Evolutionary conservation across 2,113 vertebrate genomes (phyloP), one percentile per base, ranked within the genome.

Genomic region (Phrynocephalus versicolor): DNA sequence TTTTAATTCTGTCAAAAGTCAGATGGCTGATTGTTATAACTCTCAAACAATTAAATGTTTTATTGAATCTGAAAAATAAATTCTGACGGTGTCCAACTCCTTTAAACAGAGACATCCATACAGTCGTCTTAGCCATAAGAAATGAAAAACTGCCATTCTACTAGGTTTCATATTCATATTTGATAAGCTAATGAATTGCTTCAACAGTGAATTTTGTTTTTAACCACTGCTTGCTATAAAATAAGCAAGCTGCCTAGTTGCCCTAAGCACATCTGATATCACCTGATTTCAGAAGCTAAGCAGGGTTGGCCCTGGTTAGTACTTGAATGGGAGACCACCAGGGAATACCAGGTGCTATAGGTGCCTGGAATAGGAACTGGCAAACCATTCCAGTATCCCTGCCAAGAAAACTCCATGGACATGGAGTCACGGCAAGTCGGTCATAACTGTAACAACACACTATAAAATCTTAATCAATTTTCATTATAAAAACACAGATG

Each of bases 1-100:
- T 77, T 69, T 3, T 30, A 78, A 81, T 91, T 81, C n/a, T 30
- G 69, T 14, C 64, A 81, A n/a, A 51, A 21, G 5, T 69, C 79
- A 80, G 79, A 67, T 18, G 16, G 33, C 18, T 57, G 62, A 12
- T 3, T 62, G 30, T 25, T 27, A 18, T 1, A 41, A 51, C 58
- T 65, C n/a, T 64, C 82, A 37, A 5, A 67, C 69, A 64, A 19
- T 0, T 37, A 84, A 64, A 16, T 3, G 0, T 0, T 1, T 23
- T 35, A 71, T 8, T 51, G 35, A 71, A 58, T 35, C 15, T 45
- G 3, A 15, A 9, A 67, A 51, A 51, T 6, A 51, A 51, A 51
- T 51, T 51, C 45, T 51, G 45, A 51, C 45, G 10, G 30, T 67
- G 3, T 41, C 18, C 57, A 57, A 33, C 3, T 25, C 27, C 27